A percentile compares a stretch with the other conserved stretches of the same genome.
These are phyloP conservation scores for Aphelocoma californica DNA, from an alignment of 2,797 vertebrate species.

Conservation along the genomic window DNA sequence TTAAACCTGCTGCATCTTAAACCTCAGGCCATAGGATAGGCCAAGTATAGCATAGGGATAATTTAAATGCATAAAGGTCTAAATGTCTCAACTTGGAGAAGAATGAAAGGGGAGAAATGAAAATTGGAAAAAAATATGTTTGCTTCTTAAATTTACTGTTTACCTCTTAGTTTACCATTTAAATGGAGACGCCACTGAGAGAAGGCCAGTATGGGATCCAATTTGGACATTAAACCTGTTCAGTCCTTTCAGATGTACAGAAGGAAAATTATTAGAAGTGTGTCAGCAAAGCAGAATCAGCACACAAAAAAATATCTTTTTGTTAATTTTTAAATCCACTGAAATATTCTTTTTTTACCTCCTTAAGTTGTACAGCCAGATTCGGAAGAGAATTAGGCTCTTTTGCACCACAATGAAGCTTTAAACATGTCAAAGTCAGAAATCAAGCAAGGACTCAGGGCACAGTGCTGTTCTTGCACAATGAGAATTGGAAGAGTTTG, in stretches of 20 bases:
- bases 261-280: background rate
- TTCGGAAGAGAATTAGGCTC: background rate
- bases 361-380: background rate
- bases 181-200: background rate
- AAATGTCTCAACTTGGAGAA: background rate
- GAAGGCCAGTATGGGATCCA: background rate
- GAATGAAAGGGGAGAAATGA: background rate
- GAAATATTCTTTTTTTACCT: background rate
- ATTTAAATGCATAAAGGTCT: background rate
- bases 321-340: background rate
- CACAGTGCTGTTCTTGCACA: rapidly evolving
- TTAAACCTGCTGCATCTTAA: background rate
- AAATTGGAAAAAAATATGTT: background rate
- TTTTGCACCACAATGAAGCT: background rate
- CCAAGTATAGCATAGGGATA: background rate
- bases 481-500: background rate
- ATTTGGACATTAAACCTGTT: background rate
- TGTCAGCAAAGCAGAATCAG: background rate
- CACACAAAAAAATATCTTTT: background rate
- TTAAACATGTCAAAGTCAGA: background rate
- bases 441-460: background rate
- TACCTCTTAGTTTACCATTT: background rate
- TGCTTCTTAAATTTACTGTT: background rate
- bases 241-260: background rate
- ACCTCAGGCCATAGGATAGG: background rate